Percentiles rank a stretch among this genome's conserved stretches.
phyloP scores from a whole-genome alignment of 2,113 vertebrate species.

The Otus sunia region DNA sequence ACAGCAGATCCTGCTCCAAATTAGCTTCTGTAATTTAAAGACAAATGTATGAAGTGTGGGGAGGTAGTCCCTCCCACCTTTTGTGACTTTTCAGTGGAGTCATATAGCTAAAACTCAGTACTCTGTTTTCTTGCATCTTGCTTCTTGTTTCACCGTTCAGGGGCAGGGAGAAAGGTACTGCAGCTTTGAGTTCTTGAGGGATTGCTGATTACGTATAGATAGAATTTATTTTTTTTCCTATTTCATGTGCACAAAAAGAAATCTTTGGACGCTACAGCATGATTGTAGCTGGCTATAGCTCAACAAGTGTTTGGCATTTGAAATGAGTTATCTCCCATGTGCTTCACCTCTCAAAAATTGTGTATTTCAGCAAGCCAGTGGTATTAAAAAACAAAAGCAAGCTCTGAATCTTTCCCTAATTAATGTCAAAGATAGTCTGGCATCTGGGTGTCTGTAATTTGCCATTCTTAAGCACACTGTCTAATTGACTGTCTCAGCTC shows the following conservation, averaged over 20 bases:
- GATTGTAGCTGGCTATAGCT: neutral
- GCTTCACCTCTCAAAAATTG: neutral
- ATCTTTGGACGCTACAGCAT: neutral
- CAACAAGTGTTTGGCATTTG: neutral
- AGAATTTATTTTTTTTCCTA: neutral
- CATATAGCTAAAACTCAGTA: neutral
- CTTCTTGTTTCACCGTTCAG: fast-evolving
- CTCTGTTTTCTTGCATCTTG: neutral
- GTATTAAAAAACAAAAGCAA: neutral
- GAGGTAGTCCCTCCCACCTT: neutral
- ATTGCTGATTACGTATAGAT: neutral
- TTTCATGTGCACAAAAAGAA: neutral
- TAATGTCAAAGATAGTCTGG: neutral
- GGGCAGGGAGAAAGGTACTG: neutral
- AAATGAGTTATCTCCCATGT: neutral
- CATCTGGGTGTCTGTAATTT: neutral
- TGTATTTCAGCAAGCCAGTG: neutral
- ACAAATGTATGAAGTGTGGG: neutral
- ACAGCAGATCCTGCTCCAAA: neutral
- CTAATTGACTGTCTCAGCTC: neutral
- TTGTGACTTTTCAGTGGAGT: neutral
- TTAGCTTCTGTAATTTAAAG: neutral
- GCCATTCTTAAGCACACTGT: neutral
- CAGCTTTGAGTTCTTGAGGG: neutral
- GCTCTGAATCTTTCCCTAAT: neutral